These are phyloP conservation scores for Fopius arisanus DNA, from an alignment of 1,140 invertebrate genomes.

Conservation along the genomic window DNA sequence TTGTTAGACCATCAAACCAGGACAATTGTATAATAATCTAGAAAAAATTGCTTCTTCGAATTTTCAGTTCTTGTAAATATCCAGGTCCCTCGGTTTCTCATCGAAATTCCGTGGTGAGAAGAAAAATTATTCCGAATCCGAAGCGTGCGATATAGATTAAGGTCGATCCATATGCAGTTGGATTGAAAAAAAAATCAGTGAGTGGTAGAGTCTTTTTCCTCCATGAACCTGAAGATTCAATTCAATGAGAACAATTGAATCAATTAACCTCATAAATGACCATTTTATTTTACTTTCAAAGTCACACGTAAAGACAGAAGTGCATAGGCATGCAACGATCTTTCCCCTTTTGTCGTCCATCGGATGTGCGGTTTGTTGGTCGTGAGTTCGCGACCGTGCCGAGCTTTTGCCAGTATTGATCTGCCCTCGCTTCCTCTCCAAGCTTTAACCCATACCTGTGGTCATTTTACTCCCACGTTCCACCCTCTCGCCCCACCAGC, in stretches of 20 bases:
- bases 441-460: constrained; percentile 10
- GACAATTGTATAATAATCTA: too few relatives aligned
- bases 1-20: too few relatives aligned
- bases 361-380: constrained; percentile 28
- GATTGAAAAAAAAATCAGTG: too few relatives aligned
- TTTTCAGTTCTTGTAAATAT: too few relatives aligned
- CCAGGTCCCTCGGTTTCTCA: too few relatives aligned
- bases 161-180: too few relatives aligned
- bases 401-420: constrained; percentile 38
- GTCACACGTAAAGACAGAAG: not conserved
- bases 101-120: too few relatives aligned
- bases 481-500: too few relatives aligned
- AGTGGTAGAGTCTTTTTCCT: too few relatives aligned
- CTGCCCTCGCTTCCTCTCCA: constrained; percentile 14
- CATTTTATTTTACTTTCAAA: not conserved
- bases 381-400: constrained; percentile 35
- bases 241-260: not conserved
- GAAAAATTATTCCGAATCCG: too few relatives aligned
- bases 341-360: not conserved
- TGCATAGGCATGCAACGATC: not conserved
- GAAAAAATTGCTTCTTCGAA: too few relatives aligned
- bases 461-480: constrained; percentile 16
- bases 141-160: too few relatives aligned
- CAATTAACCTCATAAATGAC: constrained; percentile 1
- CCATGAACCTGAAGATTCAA: not conserved